These are phyloP conservation scores for Xyrauchen texanus DNA, from an alignment of 2,113 vertebrate genomes.

Conservation along the genomic window DNA sequence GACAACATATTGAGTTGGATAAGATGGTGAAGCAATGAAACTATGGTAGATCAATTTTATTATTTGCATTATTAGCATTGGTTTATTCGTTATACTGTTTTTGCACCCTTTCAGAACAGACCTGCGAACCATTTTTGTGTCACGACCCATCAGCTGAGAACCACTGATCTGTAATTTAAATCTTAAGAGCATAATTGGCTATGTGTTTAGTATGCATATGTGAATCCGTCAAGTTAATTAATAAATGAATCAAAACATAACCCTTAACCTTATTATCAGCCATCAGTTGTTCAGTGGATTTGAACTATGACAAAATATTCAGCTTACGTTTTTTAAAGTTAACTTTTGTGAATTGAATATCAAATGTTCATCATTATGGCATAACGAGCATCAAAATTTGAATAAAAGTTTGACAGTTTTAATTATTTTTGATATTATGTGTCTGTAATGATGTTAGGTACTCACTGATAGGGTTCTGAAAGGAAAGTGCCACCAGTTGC, in stretches of 20 bases:
- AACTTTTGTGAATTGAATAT: not conserved
- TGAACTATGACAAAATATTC: slow-evolving; percentile 6
- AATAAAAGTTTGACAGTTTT: not conserved
- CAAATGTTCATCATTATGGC: not conserved
- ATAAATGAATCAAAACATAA: slow-evolving; percentile 22
- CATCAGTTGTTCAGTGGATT: slow-evolving; percentile 1
- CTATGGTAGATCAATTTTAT: no score
- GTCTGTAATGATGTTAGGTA: slow-evolving; percentile 2
- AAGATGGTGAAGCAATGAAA: no score
- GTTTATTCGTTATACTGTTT: no score
- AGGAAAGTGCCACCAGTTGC: not conserved
- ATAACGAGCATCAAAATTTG: slow-evolving; percentile 9
- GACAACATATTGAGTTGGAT: no score
- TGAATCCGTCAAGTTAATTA: slow-evolving; percentile 4
- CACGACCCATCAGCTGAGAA: no score
- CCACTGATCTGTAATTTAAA: no score
- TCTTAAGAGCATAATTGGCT: not conserved
- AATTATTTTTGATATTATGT: not conserved
- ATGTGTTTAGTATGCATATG: slow-evolving; percentile 8
- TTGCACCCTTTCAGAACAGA: no score
- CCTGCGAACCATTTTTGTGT: no score
- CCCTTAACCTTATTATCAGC: slow-evolving; percentile 12
- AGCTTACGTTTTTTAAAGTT: not conserved
- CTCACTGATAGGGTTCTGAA: slow-evolving; percentile 3
- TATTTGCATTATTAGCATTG: no score